phyloP scores from a whole-genome alignment of 2,797 vertebrate species.

The Tamandua tetradactyla region DNA sequence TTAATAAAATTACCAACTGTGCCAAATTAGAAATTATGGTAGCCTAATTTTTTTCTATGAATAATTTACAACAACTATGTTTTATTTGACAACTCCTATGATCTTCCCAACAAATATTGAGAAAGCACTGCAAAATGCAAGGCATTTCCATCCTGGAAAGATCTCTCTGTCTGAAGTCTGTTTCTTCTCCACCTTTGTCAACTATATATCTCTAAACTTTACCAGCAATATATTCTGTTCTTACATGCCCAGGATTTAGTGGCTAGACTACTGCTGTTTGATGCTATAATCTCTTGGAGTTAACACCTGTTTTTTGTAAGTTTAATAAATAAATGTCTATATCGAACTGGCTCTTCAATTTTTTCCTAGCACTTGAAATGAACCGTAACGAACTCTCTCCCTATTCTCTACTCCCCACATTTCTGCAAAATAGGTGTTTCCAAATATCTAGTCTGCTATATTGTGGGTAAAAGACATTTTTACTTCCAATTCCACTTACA shows the following conservation, averaged over 20 bases:
- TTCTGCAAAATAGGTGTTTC: neutral
- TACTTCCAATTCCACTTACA: neutral
- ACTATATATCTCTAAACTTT: neutral
- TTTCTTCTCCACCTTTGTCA: neutral
- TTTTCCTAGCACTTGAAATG: neutral
- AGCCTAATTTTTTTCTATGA: conserved; percentile 48
- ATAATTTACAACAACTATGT: conserved; percentile 3
- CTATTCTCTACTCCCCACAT: neutral
- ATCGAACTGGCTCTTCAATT: neutral
- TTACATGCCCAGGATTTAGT: neutral
- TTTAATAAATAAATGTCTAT: neutral
- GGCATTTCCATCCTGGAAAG: neutral
- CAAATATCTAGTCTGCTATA: neutral
- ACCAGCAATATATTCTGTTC: neutral
- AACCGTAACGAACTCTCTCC: neutral
- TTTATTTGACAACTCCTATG: neutral
- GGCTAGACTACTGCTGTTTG: neutral
- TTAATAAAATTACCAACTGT: conserved; percentile 13
- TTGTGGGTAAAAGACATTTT: neutral
- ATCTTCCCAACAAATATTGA: neutral
- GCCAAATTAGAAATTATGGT: neutral
- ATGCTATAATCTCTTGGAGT: neutral
- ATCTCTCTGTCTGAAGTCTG: neutral
- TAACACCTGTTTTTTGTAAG: neutral
- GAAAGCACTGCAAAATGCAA: neutral